phyloP scores from a whole-genome alignment of 2,888 invertebrate species.

The Epinotia ramella region DNA sequence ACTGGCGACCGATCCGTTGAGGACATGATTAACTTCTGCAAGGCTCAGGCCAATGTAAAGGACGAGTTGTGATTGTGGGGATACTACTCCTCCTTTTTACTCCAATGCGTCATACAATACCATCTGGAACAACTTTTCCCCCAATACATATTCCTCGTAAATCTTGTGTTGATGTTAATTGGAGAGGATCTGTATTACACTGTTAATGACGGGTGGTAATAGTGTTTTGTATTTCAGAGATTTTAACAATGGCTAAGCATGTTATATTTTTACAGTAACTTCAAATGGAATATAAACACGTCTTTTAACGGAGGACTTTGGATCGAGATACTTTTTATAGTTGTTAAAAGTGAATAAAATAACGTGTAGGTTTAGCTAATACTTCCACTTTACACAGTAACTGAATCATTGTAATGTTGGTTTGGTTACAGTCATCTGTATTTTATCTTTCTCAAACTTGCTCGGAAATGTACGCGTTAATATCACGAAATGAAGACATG shows the following conservation, averaged over 20 bases:
- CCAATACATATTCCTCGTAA: constrained; percentile 9
- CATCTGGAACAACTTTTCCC: constrained; percentile 18
- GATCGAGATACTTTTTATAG: constrained; percentile 12
- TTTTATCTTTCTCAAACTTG: too few species aligned
- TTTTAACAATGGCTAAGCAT: not conserved
- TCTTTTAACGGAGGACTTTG: not conserved
- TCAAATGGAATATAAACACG: not conserved
- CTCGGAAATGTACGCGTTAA: too few species aligned
- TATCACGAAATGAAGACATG: too few species aligned
- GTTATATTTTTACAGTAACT: constrained; percentile 13
- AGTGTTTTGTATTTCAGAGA: not conserved
- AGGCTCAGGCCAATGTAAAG: constrained; percentile 62
- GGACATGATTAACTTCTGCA: constrained; percentile 84
- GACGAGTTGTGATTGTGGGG: constrained; percentile 72
- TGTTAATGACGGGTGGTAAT: not conserved
- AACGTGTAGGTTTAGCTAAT: not conserved
- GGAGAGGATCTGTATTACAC: not conserved
- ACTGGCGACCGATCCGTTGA: constrained; percentile 82
- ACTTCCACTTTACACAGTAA: not conserved
- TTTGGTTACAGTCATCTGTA: not conserved
- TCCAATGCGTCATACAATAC: constrained; percentile 16
- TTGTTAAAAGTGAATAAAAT: not conserved
- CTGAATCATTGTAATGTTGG: not conserved
- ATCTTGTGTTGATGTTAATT: not conserved
- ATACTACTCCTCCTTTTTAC: not conserved